Evolutionary conservation across 2,113 vertebrate species (phyloP).

Genomic region (Formicarius rufipectus): DNA sequence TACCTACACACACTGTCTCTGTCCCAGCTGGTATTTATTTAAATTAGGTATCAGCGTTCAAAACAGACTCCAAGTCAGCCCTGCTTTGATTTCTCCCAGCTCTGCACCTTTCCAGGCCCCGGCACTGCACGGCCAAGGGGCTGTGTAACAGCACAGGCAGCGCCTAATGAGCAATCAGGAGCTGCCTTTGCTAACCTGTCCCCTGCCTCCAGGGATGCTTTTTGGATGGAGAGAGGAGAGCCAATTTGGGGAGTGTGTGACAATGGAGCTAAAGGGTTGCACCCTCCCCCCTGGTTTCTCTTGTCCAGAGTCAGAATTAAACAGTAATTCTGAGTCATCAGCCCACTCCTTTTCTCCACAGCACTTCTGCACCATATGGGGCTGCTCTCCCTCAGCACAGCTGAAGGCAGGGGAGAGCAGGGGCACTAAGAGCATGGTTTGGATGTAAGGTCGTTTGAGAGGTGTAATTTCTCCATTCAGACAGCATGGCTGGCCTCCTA

Average conservation of each 20-base stretch:
- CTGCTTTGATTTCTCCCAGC: not conserved
- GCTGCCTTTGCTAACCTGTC: not conserved
- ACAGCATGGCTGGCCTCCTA: not conserved
- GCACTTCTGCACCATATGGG: not conserved
- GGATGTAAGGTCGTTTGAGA: not conserved
- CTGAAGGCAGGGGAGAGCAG: not conserved
- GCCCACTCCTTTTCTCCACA: not conserved
- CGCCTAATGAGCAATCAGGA: not conserved
- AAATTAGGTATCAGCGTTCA: not conserved
- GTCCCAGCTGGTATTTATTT: not conserved
- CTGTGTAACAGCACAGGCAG: not conserved
- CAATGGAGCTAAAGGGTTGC: not conserved
- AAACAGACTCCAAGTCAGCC: not conserved
- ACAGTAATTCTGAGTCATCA: not conserved
- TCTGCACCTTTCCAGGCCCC: accelerated
- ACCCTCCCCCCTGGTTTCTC: not conserved
- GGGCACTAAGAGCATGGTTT: not conserved
- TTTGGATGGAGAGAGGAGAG: not conserved
- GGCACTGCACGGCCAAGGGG: accelerated
- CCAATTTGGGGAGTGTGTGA: not conserved
- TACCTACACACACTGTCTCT: not conserved
- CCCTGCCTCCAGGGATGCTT: not conserved
- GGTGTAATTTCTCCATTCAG: not conserved
- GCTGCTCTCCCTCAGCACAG: not conserved
- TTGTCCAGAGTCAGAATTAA: not conserved